Evolutionary conservation across 2,797 vertebrate genomes (phyloP), one percentile per base, ranked within the genome.

Genomic region (Gambelia wislizenii): DNA sequence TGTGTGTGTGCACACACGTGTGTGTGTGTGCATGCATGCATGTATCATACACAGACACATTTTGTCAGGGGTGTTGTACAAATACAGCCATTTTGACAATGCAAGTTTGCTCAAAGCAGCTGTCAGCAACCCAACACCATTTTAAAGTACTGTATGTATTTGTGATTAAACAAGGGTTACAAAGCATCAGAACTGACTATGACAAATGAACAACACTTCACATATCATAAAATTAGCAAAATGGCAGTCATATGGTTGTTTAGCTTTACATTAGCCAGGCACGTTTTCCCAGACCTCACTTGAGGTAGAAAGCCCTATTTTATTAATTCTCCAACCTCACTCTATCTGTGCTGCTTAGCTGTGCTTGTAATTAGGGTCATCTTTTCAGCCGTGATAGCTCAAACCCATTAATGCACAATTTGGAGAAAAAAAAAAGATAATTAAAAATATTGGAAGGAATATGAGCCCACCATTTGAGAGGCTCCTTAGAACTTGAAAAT

Each of bases 371-470:
- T 87, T 84, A 84, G 52, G 82, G 89, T 80, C 67, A 78, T 84
- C 83, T 85, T 92, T 92, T 86, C 89, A 91, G 22, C 22, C 88
- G 3, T 52, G n/a, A 76, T 87, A 49, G 14, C 49, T 87, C 82
- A 95, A n/a, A 89, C 42, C 84, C 25, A 87, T 89, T 83, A 92
- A 74, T 61, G 83, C 7, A 54, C 75, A 74, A 91, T 85, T 89
- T 86, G 88, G 89, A 67, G 20, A 8, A 7, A 61, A 85, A 92
- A 72, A 84, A 92, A 33, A 85, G 36, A 92, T 47, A 3, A 93
- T 86, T 92, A 89, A 67, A 93, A 91, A 67, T 22, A 91, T 0
- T 78, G 20, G 27, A 85, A 79, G 1, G 52, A 80, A 89, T 6
- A 64, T 84, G 77, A 90, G 54, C 75, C 47, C 78, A 6, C 3